Evolutionary conservation across 2,888 invertebrate species (phyloP).

Genomic region (Hydroisotoma schaefferi): DNA sequence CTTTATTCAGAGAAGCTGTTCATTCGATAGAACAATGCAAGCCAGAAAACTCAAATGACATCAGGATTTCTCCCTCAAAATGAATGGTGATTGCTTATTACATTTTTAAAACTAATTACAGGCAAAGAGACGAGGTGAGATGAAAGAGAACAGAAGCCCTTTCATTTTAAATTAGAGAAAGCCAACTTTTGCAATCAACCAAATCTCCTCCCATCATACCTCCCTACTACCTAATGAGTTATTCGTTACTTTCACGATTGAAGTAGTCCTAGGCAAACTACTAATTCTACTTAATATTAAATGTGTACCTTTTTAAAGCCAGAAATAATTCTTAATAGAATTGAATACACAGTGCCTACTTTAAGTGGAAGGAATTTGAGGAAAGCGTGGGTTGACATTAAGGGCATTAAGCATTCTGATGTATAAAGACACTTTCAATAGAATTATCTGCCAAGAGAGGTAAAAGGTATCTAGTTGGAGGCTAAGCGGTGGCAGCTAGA

Average conservation of each 20-base stretch:
- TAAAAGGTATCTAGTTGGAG: too few species aligned
- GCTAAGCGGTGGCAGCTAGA: too few species aligned
- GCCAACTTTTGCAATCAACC: not conserved
- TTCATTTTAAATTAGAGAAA: not conserved
- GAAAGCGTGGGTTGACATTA: too few species aligned
- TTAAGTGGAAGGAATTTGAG: too few species aligned
- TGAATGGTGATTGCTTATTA: not conserved
- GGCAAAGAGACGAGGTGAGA: not conserved
- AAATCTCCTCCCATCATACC: too few species aligned
- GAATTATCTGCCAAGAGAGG: too few species aligned
- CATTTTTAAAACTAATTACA: not conserved
- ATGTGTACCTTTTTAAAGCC: too few species aligned
- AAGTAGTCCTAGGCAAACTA: not conserved
- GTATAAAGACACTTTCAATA: too few species aligned
- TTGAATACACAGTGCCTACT: too few species aligned
- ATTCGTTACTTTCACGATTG: not conserved
- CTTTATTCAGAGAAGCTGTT: not conserved
- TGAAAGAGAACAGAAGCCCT: not conserved
- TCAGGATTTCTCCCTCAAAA: not conserved
- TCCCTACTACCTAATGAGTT: too few species aligned
- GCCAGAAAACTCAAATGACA: not conserved
- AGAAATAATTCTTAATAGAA: not conserved
- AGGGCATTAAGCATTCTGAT: too few species aligned
- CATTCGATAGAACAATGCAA: not conserved
- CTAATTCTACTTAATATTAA: too few species aligned